Conservation (phyloP, 2,797 vertebrate genomes). For the Megalops cyprinoides region DNA sequence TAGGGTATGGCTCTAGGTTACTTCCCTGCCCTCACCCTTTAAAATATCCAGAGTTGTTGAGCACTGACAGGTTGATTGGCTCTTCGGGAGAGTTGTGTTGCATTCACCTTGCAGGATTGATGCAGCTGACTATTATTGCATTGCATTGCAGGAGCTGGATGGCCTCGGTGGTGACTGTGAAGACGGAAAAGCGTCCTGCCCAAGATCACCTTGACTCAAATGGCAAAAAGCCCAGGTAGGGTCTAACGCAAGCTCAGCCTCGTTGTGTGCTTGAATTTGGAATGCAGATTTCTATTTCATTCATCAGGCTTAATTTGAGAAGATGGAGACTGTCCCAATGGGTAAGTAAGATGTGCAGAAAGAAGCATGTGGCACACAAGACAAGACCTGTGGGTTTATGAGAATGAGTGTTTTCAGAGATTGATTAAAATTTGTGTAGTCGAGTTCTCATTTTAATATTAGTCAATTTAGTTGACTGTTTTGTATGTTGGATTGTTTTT, state of each 20-base stretch:
- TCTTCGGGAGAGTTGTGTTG: neutral
- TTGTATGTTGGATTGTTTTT: neutral
- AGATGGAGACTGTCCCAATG: neutral
- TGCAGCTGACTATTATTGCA: slow-evolving; percentile 27
- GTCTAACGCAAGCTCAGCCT: neutral
- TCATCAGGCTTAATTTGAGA: neutral
- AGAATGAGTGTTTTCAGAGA: neutral
- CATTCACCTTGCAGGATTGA: neutral
- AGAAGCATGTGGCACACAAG: neutral
- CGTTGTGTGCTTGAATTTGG: neutral
- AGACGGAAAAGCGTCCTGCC: slow-evolving; percentile 77
- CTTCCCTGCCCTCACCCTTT: neutral
- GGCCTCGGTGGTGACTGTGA: slow-evolving; percentile 76
- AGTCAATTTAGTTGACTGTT: neutral
- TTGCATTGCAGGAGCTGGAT: slow-evolving; percentile 72
- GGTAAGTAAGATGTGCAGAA: neutral
- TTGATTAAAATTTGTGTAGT: neutral
- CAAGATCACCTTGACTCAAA: slow-evolving; percentile 84
- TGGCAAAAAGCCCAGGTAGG: slow-evolving; percentile 91
- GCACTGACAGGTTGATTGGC: neutral
- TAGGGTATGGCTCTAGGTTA: neutral
- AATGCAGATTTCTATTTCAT: neutral
- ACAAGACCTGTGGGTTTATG: too few relatives aligned
- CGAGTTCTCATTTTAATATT: neutral
- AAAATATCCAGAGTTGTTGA: neutral